Conservation (phyloP, 2,797 vertebrate genomes). For the Fratercula arctica region DNA sequence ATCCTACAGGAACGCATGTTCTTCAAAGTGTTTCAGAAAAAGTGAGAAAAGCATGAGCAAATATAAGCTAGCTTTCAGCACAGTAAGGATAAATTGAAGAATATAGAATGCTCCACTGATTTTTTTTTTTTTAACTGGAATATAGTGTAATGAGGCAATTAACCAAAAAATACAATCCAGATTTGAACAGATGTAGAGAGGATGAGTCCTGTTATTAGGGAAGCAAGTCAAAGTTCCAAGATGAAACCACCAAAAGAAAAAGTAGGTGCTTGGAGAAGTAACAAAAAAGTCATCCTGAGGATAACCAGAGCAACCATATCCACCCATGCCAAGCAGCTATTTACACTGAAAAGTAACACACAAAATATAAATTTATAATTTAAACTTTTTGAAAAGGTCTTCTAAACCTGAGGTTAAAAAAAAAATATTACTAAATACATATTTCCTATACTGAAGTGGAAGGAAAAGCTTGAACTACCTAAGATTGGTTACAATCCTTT, state of each 20-base stretch:
- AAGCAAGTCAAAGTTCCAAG: background rate
- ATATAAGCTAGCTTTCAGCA: background rate
- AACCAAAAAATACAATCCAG: background rate
- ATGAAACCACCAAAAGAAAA: background rate
- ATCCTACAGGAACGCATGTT: background rate
- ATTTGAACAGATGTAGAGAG: background rate
- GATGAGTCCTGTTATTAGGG: background rate
- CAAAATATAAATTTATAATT: background rate
- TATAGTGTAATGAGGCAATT: background rate
- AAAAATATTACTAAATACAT: background rate
- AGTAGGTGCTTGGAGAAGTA: background rate
- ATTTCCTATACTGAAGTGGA: background rate
- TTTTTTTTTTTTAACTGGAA: background rate
- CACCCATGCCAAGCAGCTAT: background rate
- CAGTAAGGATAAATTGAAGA: background rate
- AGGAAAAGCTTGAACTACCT: background rate
- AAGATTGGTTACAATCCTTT: background rate
- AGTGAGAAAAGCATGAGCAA: background rate
- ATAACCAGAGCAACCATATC: background rate
- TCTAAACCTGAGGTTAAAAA: background rate
- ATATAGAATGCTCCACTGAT: background rate
- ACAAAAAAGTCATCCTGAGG: background rate
- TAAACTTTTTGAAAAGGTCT: background rate
- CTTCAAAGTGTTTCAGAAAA: background rate
- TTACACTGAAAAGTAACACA: background rate